phyloP scores from a whole-genome alignment of 2,113 vertebrate genomes.

The Caranx melampygus region DNA sequence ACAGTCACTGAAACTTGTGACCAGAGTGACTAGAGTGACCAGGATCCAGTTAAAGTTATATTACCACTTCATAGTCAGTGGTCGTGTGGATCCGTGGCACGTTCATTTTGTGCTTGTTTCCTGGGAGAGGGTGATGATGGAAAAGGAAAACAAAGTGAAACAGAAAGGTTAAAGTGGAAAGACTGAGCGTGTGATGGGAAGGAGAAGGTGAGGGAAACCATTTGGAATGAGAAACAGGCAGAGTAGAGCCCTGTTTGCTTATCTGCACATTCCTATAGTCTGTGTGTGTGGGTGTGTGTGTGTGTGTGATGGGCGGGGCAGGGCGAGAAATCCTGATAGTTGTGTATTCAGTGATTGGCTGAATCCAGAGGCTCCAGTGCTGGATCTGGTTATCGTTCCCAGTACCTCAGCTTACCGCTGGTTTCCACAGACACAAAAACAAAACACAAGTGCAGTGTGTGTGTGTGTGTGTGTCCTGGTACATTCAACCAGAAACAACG shows the following conservation, averaged over 20 bases:
- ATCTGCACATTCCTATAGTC: constrained; percentile 83
- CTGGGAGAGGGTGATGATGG: background rate
- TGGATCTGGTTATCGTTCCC: constrained; percentile 69
- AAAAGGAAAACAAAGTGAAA: background rate
- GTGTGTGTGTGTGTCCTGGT: constrained; percentile 1
- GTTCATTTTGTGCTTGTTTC: constrained; percentile 7
- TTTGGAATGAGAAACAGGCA: constrained; percentile 65
- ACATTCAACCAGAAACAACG: background rate
- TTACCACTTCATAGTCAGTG: background rate
- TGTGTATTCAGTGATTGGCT: constrained; percentile 71
- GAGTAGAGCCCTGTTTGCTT: constrained; percentile 68
- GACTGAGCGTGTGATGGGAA: constrained; percentile 4
- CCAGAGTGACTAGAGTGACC: background rate
- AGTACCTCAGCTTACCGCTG: constrained; percentile 43
- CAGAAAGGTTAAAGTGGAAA: constrained; percentile 15
- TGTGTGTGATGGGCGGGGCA: constrained; percentile 66
- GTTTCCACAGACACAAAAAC: constrained; percentile 64
- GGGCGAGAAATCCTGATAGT: constrained; percentile 69
- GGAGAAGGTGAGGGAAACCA: constrained; percentile 44
- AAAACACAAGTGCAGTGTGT: constrained; percentile 17
- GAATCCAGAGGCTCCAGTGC: constrained; percentile 62
- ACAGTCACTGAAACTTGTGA: background rate
- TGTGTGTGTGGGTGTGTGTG: constrained; percentile 31
- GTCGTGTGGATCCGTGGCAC: constrained; percentile 1
- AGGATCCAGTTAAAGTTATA: background rate